phyloP scores from a whole-genome alignment of 2,113 vertebrate species.

The Taurulus bubalis region DNA sequence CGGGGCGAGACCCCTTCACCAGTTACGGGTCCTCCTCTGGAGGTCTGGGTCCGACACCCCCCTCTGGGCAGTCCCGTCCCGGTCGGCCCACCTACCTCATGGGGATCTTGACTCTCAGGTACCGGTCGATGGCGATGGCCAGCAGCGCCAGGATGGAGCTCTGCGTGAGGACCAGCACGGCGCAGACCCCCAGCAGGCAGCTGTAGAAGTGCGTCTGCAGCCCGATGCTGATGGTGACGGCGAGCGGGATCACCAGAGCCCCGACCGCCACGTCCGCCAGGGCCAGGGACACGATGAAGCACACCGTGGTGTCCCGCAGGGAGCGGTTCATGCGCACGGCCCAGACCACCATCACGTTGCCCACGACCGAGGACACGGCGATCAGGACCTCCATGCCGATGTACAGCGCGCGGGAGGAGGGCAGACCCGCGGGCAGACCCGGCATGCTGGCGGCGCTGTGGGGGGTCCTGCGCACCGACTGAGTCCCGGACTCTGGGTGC shows the following conservation, averaged over 20 bases:
- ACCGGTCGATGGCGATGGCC: constrained; percentile 96
- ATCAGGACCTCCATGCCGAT: constrained; percentile 94
- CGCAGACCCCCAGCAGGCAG: constrained; percentile 92
- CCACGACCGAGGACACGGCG: constrained; percentile 92
- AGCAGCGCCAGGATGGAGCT: constrained; percentile 97
- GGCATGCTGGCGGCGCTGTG: constrained; percentile 52
- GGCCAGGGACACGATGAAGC: constrained; percentile 94
- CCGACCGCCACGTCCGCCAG: constrained; percentile 96
- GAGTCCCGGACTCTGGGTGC: constrained; percentile 18
- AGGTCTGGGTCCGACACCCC: too few species aligned
- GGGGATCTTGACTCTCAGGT: constrained; percentile 96
- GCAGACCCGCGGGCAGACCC: constrained; percentile 63
- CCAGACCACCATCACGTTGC: constrained; percentile 98
- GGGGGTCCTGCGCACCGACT: constrained; percentile 13
- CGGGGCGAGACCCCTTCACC: too few species aligned
- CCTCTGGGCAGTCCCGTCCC: too few species aligned
- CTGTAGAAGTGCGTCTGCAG: constrained; percentile 91
- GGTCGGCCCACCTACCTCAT: too few species aligned
- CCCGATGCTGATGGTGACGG: constrained; percentile 93
- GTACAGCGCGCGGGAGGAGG: constrained; percentile 86
- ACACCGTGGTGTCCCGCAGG: constrained; percentile 94
- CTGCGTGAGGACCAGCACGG: constrained; percentile 95
- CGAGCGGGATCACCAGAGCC: constrained; percentile 94
- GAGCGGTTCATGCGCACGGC: constrained; percentile 95
- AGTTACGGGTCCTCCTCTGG: too few species aligned